A percentile compares a stretch with the other conserved stretches of the same genome.
phyloP scores from a whole-genome alignment of 2,113 vertebrate genomes.

The Danio rerio region DNA sequence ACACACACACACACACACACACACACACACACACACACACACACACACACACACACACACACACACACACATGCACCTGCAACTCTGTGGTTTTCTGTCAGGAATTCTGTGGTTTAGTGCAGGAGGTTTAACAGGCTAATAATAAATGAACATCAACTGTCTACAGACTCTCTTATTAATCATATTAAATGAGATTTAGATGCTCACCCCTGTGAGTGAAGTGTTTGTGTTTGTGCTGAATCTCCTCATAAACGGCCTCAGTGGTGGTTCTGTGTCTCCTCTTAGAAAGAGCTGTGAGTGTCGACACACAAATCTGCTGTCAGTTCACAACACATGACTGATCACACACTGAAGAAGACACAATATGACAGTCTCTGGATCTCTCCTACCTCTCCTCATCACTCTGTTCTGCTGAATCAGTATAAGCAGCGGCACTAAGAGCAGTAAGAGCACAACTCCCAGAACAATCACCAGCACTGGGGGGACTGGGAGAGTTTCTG shows the following conservation, averaged over 20 bases:
- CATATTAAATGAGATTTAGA: neutral
- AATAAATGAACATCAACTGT: slow-evolving; percentile 5
- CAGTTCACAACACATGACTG: too few relatives aligned
- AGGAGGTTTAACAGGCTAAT: neutral
- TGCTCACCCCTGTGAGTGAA: slow-evolving; percentile 25
- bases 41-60: neutral
- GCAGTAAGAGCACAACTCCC: too few relatives aligned
- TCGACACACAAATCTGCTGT: too few relatives aligned
- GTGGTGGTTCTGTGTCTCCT: too few relatives aligned
- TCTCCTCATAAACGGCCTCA: slow-evolving; percentile 25
- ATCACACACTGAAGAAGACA: too few relatives aligned
- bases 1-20: neutral
- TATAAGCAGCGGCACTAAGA: too few relatives aligned
- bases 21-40: neutral
- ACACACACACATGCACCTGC: slow-evolving; percentile 6
- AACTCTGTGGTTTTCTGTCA: slow-evolving; percentile 24
- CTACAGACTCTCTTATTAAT: slow-evolving; percentile 11
- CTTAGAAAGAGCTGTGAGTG: too few relatives aligned
- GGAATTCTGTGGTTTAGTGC: slow-evolving; percentile 2
- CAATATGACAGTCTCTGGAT: too few relatives aligned
- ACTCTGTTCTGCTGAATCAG: too few relatives aligned
- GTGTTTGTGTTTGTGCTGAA: slow-evolving; percentile 18
- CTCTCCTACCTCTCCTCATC: too few relatives aligned
- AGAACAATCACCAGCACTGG: too few relatives aligned
- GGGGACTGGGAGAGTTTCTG: too few relatives aligned